Percentiles rank a stretch among this genome's conserved stretches.
These are phyloP conservation scores for Omphaloscelis lunosa DNA, from an alignment of 2,888 invertebrate genomes.

Conservation along the genomic window DNA sequence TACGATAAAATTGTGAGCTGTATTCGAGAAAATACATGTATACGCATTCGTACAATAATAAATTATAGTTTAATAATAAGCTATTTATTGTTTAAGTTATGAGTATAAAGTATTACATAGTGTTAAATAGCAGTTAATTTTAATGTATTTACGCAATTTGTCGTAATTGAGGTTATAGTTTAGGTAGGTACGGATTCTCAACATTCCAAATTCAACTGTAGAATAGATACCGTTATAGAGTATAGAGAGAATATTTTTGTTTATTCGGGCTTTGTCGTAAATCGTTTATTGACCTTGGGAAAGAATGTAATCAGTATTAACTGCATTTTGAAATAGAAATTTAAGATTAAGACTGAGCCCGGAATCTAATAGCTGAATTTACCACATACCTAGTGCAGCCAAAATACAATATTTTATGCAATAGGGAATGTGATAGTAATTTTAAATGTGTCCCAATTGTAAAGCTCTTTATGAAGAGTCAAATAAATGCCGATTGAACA, in stretches of 20 bases:
- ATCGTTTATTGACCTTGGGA: constrained; percentile 23
- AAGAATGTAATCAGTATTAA: constrained; percentile 38
- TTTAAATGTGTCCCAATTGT: constrained; percentile 51
- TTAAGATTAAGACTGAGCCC: constrained; percentile 46
- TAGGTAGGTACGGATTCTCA: constrained; percentile 65
- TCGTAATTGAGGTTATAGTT: constrained; percentile 61
- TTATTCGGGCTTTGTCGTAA: constrained; percentile 46
- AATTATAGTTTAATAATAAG: constrained; percentile 83
- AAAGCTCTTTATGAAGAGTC: constrained; percentile 13
- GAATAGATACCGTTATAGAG: constrained; percentile 58
- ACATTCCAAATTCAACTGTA: constrained; percentile 74
- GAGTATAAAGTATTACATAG: constrained; percentile 79
- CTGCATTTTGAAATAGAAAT: constrained; percentile 33
- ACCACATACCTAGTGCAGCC: constrained; percentile 64
- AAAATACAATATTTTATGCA: constrained; percentile 60
- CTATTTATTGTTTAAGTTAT: constrained; percentile 86
- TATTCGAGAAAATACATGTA: constrained; percentile 88
- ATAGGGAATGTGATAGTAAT: constrained; percentile 68
- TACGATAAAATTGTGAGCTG: constrained; percentile 82
- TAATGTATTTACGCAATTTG: constrained; percentile 76
- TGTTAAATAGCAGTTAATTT: constrained; percentile 70
- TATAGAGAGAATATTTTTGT: constrained; percentile 23
- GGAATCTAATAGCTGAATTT: constrained; percentile 31
- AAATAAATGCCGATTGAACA: constrained; percentile 22
- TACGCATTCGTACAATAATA: constrained; percentile 91